Percentiles rank a stretch among this genome's conserved stretches.
phyloP scores from a whole-genome alignment of 2,113 vertebrate genomes.

The Leptodactylus fuscus region DNA sequence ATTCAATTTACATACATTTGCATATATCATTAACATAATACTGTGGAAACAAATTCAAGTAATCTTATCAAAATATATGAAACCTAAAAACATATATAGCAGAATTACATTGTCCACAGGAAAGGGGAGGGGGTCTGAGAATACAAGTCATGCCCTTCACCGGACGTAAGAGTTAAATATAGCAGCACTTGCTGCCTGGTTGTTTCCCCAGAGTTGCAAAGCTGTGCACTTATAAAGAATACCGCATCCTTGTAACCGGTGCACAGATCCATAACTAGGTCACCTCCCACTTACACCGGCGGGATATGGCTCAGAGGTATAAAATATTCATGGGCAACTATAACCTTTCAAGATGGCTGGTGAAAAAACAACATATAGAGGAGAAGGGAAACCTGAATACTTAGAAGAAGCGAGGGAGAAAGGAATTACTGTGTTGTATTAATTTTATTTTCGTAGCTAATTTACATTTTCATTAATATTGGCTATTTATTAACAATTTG shows the following conservation, averaged over 20 bases:
- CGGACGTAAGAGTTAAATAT: conserved; percentile 11
- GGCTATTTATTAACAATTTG: too few relatives aligned
- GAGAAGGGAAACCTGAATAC: conserved; percentile 9
- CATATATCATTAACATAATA: neutral
- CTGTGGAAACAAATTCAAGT: neutral
- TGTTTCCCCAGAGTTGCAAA: conserved; percentile 25
- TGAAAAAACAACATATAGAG: neutral
- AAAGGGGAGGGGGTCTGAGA: neutral
- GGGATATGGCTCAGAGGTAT: conserved; percentile 8
- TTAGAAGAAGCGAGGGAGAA: too few relatives aligned
- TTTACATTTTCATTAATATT: too few relatives aligned
- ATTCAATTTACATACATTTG: neutral
- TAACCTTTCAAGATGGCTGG: neutral
- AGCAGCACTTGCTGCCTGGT: conserved; percentile 20
- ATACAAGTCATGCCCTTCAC: conserved; percentile 29
- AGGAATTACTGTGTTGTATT: neutral
- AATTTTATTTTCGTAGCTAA: too few relatives aligned
- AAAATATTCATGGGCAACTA: conserved; percentile 54
- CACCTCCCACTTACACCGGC: conserved; percentile 40
- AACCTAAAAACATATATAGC: neutral
- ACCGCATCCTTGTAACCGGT: neutral
- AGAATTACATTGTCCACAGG: neutral
- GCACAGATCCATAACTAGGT: conserved; percentile 47
- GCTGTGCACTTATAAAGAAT: conserved; percentile 34
- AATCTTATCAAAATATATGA: neutral